Evolutionary conservation across 2,888 invertebrate species (phyloP).

Genomic region (Sepioteuthis lessoniana): DNA sequence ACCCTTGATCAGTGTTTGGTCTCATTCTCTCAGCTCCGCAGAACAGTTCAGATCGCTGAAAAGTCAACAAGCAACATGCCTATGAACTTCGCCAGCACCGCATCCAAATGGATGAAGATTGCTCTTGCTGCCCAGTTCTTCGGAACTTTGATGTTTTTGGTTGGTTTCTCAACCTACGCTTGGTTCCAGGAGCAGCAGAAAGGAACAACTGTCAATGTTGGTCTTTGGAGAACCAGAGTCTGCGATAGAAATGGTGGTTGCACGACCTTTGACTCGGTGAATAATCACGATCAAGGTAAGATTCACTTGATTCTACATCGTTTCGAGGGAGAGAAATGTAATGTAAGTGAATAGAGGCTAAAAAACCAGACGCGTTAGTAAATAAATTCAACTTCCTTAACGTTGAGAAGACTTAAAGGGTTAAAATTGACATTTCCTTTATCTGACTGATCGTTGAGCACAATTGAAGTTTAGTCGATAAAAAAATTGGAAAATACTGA

Average conservation of each 20-base stretch:
- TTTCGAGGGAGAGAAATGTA: neutral
- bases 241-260: conserved; percentile 43
- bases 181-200: conserved; percentile 57
- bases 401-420: too few relatives aligned
- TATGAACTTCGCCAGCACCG: conserved; percentile 49
- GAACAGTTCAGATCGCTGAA: conserved; percentile 43
- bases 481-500: too few relatives aligned
- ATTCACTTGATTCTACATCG: neutral
- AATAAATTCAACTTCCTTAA: too few relatives aligned
- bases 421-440: too few relatives aligned
- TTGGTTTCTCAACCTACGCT: conserved; percentile 63
- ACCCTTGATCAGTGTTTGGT: neutral
- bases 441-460: neutral
- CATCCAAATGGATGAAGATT: conserved; percentile 58
- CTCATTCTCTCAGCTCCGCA: conserved; percentile 40
- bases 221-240: conserved; percentile 44
- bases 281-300: conserved; percentile 41
- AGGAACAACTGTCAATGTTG: conserved; percentile 42
- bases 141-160: conserved; percentile 59
- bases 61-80: conserved; percentile 42
- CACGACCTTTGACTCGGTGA: conserved; percentile 45
- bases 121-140: conserved; percentile 55
- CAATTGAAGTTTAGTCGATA: too few relatives aligned
- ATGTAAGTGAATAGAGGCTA: too few relatives aligned
- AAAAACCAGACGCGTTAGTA: too few relatives aligned